Evolutionary conservation across 2,113 vertebrate species (phyloP).

Genomic region (Romanogobio albipinnatus): DNA sequence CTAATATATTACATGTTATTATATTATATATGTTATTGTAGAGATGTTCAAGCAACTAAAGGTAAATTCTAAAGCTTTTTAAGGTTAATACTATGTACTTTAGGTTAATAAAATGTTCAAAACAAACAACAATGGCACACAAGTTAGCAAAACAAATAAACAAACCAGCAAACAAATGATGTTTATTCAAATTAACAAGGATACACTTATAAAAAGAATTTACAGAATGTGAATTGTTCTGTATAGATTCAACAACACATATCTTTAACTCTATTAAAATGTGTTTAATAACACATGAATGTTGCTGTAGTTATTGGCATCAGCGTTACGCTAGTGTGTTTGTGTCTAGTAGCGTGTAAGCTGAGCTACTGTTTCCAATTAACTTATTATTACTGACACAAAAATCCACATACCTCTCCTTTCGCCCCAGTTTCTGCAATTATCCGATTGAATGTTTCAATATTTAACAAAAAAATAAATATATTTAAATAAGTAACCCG

Average conservation of each 20-base stretch:
- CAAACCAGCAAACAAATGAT: neutral
- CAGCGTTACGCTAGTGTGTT: neutral
- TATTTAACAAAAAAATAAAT: slow-evolving; percentile 5
- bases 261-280: neutral
- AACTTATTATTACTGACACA: neutral
- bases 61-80: neutral
- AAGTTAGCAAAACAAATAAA: slow-evolving; percentile 17
- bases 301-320: neutral
- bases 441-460: neutral
- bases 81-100: neutral
- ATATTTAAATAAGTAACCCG: neutral
- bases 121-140: neutral
- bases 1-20: no score
- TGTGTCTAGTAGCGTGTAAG: neutral
- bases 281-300: neutral
- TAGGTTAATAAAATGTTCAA: neutral
- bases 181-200: neutral
- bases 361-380: neutral
- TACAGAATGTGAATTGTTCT: neutral
- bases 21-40: neutral
- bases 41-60: neutral
- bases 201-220: neutral
- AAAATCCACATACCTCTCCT: slow-evolving; percentile 41
- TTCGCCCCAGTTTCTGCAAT: neutral
- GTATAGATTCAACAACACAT: neutral